phyloP scores from a whole-genome alignment of 2,888 invertebrate species.

The Leptopilina syphax region DNA sequence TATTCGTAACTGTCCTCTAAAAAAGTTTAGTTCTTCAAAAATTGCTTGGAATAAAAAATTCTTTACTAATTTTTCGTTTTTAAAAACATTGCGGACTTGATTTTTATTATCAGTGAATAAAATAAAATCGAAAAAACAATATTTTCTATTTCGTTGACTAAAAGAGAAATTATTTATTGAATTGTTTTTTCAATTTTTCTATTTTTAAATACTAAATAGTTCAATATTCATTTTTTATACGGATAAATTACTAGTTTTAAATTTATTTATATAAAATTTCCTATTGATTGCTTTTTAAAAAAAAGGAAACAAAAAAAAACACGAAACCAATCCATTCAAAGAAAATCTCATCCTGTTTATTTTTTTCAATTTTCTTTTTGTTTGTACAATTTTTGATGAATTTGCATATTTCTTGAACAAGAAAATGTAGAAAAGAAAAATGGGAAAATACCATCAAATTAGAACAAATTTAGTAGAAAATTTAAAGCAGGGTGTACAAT shows the following conservation, averaged over 20 bases:
- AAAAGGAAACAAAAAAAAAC: neutral
- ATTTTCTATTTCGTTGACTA: too few relatives aligned
- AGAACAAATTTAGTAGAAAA: constrained; percentile 53
- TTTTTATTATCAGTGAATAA: too few relatives aligned
- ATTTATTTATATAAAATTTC: neutral
- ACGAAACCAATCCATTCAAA: neutral
- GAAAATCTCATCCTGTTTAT: neutral
- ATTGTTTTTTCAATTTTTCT: neutral
- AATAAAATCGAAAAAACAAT: too few relatives aligned
- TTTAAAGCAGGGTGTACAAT: constrained; percentile 72
- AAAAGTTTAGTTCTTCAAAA: too few relatives aligned
- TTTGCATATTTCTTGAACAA: constrained; percentile 19
- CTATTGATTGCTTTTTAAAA: neutral
- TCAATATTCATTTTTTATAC: too few relatives aligned
- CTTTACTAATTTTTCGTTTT: too few relatives aligned
- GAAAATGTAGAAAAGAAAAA: constrained; percentile 45
- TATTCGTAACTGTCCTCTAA: too few relatives aligned
- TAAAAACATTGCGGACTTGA: too few relatives aligned
- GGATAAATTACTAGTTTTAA: too few relatives aligned
- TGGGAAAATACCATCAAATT: constrained; percentile 55
- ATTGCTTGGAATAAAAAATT: too few relatives aligned
- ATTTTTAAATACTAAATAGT: too few relatives aligned
- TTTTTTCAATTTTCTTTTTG: neutral
- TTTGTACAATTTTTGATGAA: neutral
- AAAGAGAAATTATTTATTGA: neutral